Evolutionary conservation across 2,888 invertebrate species (phyloP).

Genomic region (Patella ulyssiponensis): DNA sequence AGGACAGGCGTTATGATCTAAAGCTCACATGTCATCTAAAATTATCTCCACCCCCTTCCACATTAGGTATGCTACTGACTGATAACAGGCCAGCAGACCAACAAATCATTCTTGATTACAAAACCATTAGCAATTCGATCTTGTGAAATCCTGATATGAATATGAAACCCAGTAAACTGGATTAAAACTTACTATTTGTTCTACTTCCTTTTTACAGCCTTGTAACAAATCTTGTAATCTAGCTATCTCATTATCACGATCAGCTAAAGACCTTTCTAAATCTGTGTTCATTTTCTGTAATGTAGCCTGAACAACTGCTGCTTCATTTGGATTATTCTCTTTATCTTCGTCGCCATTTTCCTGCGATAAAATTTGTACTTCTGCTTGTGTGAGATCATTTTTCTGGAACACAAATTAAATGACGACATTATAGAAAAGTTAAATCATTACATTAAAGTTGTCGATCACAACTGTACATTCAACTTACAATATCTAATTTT

Average conservation of each 20-base stretch:
- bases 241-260: constrained; percentile 54
- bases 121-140: too few species aligned
- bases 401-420: constrained; percentile 41
- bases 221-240: constrained; percentile 49
- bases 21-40: too few species aligned
- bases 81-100: too few species aligned
- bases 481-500: too few species aligned
- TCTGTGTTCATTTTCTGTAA: constrained; percentile 56
- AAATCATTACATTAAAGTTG: too few species aligned
- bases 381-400: constrained; percentile 54
- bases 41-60: too few species aligned
- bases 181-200: constrained; percentile 47
- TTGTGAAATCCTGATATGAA: too few species aligned
- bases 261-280: constrained; percentile 49
- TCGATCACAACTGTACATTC: too few species aligned
- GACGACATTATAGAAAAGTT: too few species aligned
- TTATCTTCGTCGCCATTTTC: constrained; percentile 52
- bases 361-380: constrained; percentile 47
- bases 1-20: too few species aligned
- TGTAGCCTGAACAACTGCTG: constrained; percentile 57
- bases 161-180: not conserved
- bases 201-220: constrained; percentile 46
- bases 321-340: constrained; percentile 60
- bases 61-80: too few species aligned
- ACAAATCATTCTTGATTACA: too few species aligned